Conservation (phyloP, 2,113 vertebrate species). For the Scalopus aquaticus region DNA sequence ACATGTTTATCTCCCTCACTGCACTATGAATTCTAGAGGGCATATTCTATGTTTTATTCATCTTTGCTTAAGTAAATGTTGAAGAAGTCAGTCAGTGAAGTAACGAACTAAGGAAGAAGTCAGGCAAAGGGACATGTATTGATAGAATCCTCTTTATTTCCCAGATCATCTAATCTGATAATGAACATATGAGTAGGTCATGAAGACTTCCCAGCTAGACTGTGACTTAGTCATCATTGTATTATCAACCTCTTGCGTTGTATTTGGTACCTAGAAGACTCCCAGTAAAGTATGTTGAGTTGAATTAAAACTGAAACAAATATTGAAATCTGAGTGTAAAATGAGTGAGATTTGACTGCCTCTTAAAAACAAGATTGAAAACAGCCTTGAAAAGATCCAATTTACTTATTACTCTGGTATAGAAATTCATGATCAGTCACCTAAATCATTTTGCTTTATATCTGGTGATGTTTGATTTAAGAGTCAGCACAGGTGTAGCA, state of each 20-base stretch:
- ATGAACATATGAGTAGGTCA: neutral
- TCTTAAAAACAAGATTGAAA: constrained; percentile 21
- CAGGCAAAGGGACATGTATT: neutral
- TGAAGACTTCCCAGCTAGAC: neutral
- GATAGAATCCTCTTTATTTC: neutral
- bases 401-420: constrained; percentile 14
- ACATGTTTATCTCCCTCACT: neutral
- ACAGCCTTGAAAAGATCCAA: neutral
- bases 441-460: neutral
- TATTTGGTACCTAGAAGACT: neutral
- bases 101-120: neutral
- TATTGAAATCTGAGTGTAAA: neutral
- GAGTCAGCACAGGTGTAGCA: neutral
- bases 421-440: neutral
- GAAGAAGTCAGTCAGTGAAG: neutral
- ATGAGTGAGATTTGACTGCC: neutral
- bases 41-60: neutral
- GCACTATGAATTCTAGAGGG: neutral
- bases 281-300: neutral
- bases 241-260: neutral
- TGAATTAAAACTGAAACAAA: neutral
- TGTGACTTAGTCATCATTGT: neutral
- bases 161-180: neutral
- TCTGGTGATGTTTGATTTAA: neutral
- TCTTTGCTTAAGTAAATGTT: neutral